These are phyloP conservation scores for Thecophora atra DNA, from an alignment of 2,888 invertebrate species.

Conservation along the genomic window DNA sequence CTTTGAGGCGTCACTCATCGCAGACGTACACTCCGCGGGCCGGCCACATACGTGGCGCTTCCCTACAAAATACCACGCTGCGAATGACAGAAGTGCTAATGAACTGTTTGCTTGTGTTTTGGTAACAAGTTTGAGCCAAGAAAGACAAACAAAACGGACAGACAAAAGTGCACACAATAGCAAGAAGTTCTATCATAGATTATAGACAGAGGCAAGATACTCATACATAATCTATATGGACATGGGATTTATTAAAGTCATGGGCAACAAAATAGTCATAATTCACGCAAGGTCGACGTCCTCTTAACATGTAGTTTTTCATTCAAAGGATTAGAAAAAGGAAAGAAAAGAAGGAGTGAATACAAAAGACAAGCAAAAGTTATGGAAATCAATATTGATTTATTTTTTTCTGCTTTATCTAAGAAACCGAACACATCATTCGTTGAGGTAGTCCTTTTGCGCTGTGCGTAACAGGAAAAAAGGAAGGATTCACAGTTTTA, in stretches of 20 bases:
- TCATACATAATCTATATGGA: no score
- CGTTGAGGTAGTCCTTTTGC: slow-evolving; percentile 8
- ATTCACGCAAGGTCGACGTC: no score
- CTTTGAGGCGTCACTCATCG: neutral
- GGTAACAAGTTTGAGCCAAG: slow-evolving; percentile 4
- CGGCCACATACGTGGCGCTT: no score
- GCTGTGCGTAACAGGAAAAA: neutral
- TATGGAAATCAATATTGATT: slow-evolving; percentile 18
- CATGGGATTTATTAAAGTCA: neutral
- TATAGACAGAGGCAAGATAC: neutral
- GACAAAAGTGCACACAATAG: neutral
- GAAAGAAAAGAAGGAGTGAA: neutral
- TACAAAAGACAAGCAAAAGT: neutral
- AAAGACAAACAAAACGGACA: neutral
- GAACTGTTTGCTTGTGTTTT: slow-evolving; percentile 1
- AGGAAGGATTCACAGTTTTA: neutral
- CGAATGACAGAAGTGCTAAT: slow-evolving; percentile 6
- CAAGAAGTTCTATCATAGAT: no score
- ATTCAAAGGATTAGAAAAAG: no score
- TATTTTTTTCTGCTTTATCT: neutral
- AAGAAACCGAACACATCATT: slow-evolving; percentile 4
- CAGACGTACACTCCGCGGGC: no score
- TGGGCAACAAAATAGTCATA: neutral
- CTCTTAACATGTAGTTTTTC: no score
- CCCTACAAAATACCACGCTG: neutral